These are phyloP conservation scores for Knipowitschia caucasica DNA, from an alignment of 2,797 vertebrate genomes.

Conservation along the genomic window DNA sequence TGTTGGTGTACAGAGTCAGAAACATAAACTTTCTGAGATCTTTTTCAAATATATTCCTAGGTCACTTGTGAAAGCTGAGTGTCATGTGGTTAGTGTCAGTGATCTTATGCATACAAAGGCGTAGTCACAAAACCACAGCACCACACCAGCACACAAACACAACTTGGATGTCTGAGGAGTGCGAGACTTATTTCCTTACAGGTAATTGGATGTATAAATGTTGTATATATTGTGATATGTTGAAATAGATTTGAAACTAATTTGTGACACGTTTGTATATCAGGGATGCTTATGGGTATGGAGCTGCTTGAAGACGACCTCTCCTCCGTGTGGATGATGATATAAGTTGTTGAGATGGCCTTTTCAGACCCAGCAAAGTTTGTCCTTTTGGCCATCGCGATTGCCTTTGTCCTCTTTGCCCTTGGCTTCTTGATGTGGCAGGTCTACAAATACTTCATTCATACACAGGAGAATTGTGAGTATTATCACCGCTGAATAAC, in stretches of 20 bases:
- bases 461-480: conserved; percentile 36
- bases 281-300: conserved; percentile 18
- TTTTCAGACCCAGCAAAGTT: conserved; percentile 72
- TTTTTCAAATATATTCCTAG: conserved; percentile 42
- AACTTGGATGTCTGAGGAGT: neutral
- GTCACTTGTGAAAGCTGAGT: conserved; percentile 38
- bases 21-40: conserved; percentile 6
- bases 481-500: neutral
- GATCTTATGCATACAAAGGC: conserved; percentile 9
- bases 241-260: no score
- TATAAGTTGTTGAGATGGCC: conserved; percentile 35
- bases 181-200: neutral
- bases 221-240: neutral
- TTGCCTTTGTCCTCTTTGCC: conserved; percentile 67
- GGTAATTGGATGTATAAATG: conserved; percentile 29
- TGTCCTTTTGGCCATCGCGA: conserved; percentile 64
- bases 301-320: conserved; percentile 29
- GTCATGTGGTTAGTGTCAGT: conserved; percentile 31
- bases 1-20: no score
- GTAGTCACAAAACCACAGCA: conserved; percentile 3
- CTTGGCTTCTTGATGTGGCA: conserved; percentile 76
- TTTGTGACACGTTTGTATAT: neutral
- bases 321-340: conserved; percentile 11
- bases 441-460: conserved; percentile 58
- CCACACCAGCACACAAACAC: conserved; percentile 16